Base-by-base conservation (phyloP, 2,888 invertebrate species). In the Leptopterna dolabrata region DNA sequence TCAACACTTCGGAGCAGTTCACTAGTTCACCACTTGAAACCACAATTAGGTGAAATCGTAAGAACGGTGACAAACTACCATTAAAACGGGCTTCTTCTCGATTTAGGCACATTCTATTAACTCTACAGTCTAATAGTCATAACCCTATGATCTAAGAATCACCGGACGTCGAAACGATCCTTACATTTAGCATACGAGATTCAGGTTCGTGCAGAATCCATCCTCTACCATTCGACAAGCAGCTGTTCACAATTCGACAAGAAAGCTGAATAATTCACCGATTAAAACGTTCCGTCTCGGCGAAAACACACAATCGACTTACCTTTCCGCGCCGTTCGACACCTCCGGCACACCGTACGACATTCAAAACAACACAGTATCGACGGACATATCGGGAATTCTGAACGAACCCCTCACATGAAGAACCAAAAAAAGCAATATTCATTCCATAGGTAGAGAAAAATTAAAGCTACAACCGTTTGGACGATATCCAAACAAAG, bases 131-230 rank as follows among this genome's bases (percentile, higher is more conserved):
- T 63, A 63, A 36, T 24, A 27, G 19, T 24, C 63, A 63, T 63
- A 19, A 24, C 63, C 63, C 63, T 63, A 63, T 55, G 19, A 16
- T 24, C 47, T 63, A 63, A 51, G n/a, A n/a, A 51, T n/a, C n/a
- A n/a, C 51, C 1, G 30, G 30, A 36, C 36, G 19, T 41, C 41
- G 14, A 71, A 4, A 76, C 14, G 41, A 76, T 43, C 24, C 45
- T 78, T 19, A 6, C 16, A 76, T 7, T 45, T 19, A 45, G 78
- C 78, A 78, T 78, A 76, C 76, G 24, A 45, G 45, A 78, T 24
- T 81, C 30, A 51, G 55, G 81, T 81, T 51, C 81, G 81, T 81
- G 81, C 81, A 81, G 81, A 81, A 55, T 81, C 16, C 73, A 4
- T 27, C 63, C 24, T 63, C 63, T 13, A n/a, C 24, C 63, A 63